A percentile compares a stretch with the other conserved stretches of the same genome.
These are phyloP conservation scores for Diploptera punctata DNA, from an alignment of 2,888 invertebrate genomes.

Conservation along the genomic window DNA sequence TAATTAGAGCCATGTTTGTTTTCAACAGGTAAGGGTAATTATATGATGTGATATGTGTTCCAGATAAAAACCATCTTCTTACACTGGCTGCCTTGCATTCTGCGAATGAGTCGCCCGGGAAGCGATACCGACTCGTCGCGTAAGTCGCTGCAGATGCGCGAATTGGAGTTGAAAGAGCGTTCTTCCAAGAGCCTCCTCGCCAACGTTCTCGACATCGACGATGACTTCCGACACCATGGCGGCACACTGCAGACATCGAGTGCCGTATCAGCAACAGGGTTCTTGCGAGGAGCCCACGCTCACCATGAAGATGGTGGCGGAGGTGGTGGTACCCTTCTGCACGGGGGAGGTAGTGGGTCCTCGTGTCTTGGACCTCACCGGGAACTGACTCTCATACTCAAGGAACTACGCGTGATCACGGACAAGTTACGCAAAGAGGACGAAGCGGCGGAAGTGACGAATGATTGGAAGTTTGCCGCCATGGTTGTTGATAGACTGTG, in stretches of 20 bases:
- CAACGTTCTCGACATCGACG: conserved; percentile 96
- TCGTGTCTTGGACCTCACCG: conserved; percentile 92
- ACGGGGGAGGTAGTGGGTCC: conserved; percentile 73
- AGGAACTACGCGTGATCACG: conserved; percentile 90
- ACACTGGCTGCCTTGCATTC: conserved; percentile 96
- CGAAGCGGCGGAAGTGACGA: conserved; percentile 90
- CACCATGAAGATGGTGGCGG: conserved; percentile 66
- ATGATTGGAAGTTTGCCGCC: conserved; percentile 99
- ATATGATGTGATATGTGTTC: no score
- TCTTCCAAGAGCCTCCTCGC: conserved; percentile 95
- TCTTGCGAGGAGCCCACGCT: conserved; percentile 49
- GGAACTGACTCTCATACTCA: conserved; percentile 93
- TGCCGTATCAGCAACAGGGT: conserved; percentile 50
- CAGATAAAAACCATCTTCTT: conserved; percentile 92
- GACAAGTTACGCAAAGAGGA: conserved; percentile 95
- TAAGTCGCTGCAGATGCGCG: conserved; percentile 79
- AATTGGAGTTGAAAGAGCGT: conserved; percentile 87
- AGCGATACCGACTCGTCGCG: conserved; percentile 61
- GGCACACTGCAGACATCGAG: conserved; percentile 66
- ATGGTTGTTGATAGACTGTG: conserved; percentile 99
- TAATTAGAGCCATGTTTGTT: no score
- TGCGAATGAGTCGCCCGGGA: conserved; percentile 88
- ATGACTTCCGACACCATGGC: conserved; percentile 84
- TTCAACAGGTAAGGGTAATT: no score
- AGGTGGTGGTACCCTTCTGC: conserved; percentile 59